Base-by-base conservation (phyloP, 2,797 vertebrate species). In the Phaenicophaeus curvirostris region DNA sequence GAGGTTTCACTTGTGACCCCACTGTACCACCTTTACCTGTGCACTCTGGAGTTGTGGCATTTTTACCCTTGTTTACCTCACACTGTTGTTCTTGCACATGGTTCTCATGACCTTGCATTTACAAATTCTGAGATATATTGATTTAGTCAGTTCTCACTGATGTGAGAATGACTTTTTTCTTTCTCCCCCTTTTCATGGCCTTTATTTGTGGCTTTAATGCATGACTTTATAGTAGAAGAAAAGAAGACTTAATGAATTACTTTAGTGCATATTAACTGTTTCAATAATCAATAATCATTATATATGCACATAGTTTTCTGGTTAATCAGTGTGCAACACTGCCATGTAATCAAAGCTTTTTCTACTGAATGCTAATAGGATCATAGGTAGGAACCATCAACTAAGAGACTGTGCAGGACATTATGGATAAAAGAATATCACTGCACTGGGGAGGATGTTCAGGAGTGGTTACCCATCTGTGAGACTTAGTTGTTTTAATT, bases 61-160 rank as follows among this genome's bases (percentile, higher is more conserved):
- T 90, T 90, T 75, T 57, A 33, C 4, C 9, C 8, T 57, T 73
- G 16, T 13, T 9, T 20, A 24, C n/a, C 15, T 80, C 42, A 33
- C 1, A 1, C 6, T 55, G 24, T 12, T 63, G 8, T 5, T 54
- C 9, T 20, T 59, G 2, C 6, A 0, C 1, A 3, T 39, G 81
- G 3, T 58, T 80, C 35, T 72, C 37, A 19, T 17, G 35, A 33
- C 10, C 7, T 71, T 37, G 35, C 2, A 19, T 28, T 71, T 86
- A 27, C 13, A 77, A 77, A 73, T 68, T 37, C 37, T n/a, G 25
- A 61, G 23, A 44, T 6, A 6, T 16, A 33, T 3, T 42, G 33
- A 27, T 78, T 81, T 66, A 48, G 19, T 21, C 16, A 65, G 23
- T 58, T 42, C 11, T n/a, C 33, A 30, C 12, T 69, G 33, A 35